These are phyloP conservation scores for Epirrita christyi DNA, from an alignment of 2,888 invertebrate species.

Conservation along the genomic window DNA sequence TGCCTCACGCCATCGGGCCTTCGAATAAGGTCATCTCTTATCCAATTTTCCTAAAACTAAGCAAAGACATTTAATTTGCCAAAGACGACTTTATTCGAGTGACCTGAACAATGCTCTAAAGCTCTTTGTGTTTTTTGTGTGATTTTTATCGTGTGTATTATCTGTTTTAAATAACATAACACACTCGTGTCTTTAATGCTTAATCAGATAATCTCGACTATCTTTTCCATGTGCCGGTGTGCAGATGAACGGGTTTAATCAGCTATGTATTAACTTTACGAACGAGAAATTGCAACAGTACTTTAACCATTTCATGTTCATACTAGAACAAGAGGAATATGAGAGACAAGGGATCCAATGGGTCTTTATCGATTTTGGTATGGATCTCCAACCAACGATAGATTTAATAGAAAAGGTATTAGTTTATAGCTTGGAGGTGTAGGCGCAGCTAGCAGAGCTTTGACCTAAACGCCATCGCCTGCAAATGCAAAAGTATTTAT, in stretches of 20 bases:
- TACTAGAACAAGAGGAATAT: conserved; percentile 98
- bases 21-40: conserved; percentile 55
- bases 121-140: conserved; percentile 65
- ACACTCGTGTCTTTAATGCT: conserved; percentile 37
- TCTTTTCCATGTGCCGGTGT: conserved; percentile 66
- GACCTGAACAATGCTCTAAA: conserved; percentile 69
- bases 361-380: conserved; percentile 98
- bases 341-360: conserved; percentile 95
- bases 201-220: conserved; percentile 48
- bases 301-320: conserved; percentile 98
- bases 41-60: conserved; percentile 11
- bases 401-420: conserved; percentile 95
- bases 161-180: conserved; percentile 32
- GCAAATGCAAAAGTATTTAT: conserved; percentile 55
- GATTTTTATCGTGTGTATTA: conserved; percentile 60
- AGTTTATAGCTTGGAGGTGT: conserved; percentile 61
- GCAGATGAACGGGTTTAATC: conserved; percentile 97
- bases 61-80: conserved; percentile 26
- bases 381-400: conserved; percentile 96
- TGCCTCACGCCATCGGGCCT: conserved; percentile 76
- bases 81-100: conserved; percentile 56
- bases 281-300: conserved; percentile 98
- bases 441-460: conserved; percentile 68
- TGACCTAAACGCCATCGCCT: conserved; percentile 63
- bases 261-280: conserved; percentile 98